Evolutionary conservation across 2,888 invertebrate species (phyloP), one percentile per base, ranked within the genome.

Genomic region (Lampropteryx suffumata): DNA sequence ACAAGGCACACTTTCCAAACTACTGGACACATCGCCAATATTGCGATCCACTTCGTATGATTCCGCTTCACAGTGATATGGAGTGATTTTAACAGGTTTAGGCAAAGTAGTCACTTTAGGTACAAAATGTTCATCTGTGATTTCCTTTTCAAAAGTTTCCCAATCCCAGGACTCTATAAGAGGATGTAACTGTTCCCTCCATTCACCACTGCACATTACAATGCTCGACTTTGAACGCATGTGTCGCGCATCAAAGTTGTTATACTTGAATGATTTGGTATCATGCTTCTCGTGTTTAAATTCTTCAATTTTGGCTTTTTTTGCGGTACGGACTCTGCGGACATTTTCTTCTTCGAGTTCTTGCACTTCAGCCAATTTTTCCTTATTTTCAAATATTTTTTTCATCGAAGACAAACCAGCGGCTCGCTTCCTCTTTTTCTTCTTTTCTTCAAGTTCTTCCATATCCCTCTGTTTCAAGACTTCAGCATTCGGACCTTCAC

Each of bases 311-410:
- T 88, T 86, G 9, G 85, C 84, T 71, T 85, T 89, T 57, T 85
- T 88, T 24, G 83, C 73, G 48, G 76, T 66, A 21, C 87, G 72
- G 35, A 78, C 85, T 59, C 79, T 73, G 33, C 86, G 86, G 62
- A 80, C 76, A 64, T 87, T 90, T 62, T 90, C 81, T 75, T 92
- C 93, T 71, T 94, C 92, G 51, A 91, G 71, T 57, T 91, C 91
- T 65, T 90, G 81, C 11, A 91, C 91, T 67, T 94, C 94, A 1
- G 93, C 94, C 28, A 92, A 86, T 59, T 89, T 92, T 73, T 95
- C 95, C 76, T 95, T 95, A 43, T 94, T 94, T 82, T 95, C 95
- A 76, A 95, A 95, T 65, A 95, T 93, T 83, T 94, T 94, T 61
- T 93, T 92, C 78, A 92, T 92, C 41, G 92, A 91, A 39, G 92